Evolutionary conservation across 2,797 vertebrate species (phyloP).

Genomic region (Mionectes olivaceus): DNA sequence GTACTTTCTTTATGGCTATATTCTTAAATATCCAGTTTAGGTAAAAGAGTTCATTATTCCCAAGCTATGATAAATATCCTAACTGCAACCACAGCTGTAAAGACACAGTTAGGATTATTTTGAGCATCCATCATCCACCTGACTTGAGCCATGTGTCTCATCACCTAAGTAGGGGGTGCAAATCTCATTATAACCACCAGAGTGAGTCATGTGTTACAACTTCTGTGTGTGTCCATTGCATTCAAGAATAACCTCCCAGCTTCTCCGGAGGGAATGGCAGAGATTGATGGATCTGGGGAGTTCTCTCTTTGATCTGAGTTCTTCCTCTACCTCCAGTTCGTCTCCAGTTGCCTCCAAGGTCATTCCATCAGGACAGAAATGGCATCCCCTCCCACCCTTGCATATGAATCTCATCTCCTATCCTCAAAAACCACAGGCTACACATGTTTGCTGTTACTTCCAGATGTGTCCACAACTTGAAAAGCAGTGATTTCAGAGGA

Average conservation of each 20-base stretch:
- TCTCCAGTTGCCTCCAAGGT: conserved; percentile 19
- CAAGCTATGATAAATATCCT: conserved; percentile 22
- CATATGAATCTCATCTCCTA: conserved; percentile 22
- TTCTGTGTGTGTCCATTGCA: background rate
- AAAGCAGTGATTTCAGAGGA: conserved; percentile 11
- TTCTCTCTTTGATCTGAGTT: conserved; percentile 21
- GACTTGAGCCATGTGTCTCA: conserved; percentile 5
- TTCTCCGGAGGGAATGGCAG: background rate
- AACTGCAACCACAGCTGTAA: conserved; percentile 35
- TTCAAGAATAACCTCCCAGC: conserved; percentile 5
- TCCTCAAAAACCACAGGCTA: conserved; percentile 5
- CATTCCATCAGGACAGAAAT: background rate
- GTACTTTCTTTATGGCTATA: background rate
- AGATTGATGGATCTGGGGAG: background rate
- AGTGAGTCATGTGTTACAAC: conserved; percentile 52
- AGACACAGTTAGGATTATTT: conserved; percentile 36
- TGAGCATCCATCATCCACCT: conserved; percentile 21
- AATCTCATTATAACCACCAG: conserved; percentile 61
- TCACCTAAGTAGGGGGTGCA: conserved; percentile 30
- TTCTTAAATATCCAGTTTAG: background rate
- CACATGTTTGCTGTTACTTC: conserved; percentile 50
- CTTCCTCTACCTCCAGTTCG: conserved; percentile 23
- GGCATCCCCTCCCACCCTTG: background rate
- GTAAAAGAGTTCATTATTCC: background rate
- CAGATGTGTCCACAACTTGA: conserved; percentile 24